Conservation (phyloP, 2,113 vertebrate species). For the Catagonus wagneri region DNA sequence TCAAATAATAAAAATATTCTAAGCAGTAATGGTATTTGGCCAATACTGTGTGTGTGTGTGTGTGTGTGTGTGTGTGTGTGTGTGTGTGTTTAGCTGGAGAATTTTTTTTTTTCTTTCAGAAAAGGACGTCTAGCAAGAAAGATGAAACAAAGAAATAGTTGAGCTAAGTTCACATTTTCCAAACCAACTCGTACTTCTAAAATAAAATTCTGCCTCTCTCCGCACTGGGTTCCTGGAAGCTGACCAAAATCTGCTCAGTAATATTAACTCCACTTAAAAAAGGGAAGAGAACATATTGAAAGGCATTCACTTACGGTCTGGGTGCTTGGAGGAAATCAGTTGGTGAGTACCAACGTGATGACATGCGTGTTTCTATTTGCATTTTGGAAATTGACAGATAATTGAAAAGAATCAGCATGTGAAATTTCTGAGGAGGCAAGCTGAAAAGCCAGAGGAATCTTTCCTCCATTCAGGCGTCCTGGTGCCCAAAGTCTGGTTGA, state of each 20-base stretch:
- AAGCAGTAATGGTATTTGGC: constrained; percentile 3
- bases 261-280: constrained; percentile 61
- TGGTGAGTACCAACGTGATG: constrained; percentile 73
- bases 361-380: constrained; percentile 74
- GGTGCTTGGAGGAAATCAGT: constrained; percentile 72
- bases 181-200: constrained; percentile 75
- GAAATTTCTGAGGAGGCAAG: constrained; percentile 78
- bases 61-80: background rate
- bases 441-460: constrained; percentile 75
- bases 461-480: constrained; percentile 59
- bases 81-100: background rate
- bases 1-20: constrained; percentile 50
- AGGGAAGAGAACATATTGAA: constrained; percentile 66
- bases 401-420: constrained; percentile 78
- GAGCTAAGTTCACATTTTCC: constrained; percentile 77
- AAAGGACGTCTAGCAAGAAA: constrained; percentile 58
- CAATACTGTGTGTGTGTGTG: background rate
- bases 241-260: constrained; percentile 78
- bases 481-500: background rate
- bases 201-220: constrained; percentile 70
- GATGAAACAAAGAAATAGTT: constrained; percentile 73
- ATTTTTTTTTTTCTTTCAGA: constrained; percentile 18
- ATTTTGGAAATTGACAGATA: constrained; percentile 83
- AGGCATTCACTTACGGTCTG: constrained; percentile 65
- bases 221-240: constrained; percentile 69